These are phyloP conservation scores for Bettongia penicillata DNA, from an alignment of 2,113 vertebrate species.

Conservation along the genomic window DNA sequence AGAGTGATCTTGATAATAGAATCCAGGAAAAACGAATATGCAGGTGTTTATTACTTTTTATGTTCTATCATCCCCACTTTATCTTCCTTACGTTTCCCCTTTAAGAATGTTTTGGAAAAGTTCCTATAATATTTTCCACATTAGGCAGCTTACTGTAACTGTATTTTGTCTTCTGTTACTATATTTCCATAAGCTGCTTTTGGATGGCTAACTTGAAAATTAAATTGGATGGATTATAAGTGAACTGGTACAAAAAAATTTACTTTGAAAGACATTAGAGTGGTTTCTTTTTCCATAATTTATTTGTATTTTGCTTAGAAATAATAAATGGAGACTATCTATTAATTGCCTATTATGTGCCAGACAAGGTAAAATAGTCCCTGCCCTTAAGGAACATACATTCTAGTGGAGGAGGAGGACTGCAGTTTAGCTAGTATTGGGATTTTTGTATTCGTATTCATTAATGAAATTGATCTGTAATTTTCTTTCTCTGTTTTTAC, in stretches of 20 bases:
- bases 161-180: slow-evolving; percentile 52
- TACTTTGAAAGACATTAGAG: slow-evolving; percentile 23
- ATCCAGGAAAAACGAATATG: neutral
- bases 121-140: slow-evolving; percentile 45
- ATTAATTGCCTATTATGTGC: neutral
- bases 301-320: slow-evolving; percentile 22
- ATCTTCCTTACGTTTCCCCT: neutral
- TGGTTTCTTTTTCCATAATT: slow-evolving; percentile 21
- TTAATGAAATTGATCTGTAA: no score
- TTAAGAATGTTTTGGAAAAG: slow-evolving; percentile 61
- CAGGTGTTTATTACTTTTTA: neutral
- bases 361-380: neutral
- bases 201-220: slow-evolving; percentile 58
- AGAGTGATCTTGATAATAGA: neutral
- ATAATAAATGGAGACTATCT: neutral
- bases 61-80: neutral
- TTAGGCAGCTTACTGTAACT: slow-evolving; percentile 49
- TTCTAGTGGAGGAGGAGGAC: neutral
- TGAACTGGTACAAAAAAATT: slow-evolving; percentile 26
- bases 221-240: slow-evolving; percentile 24
- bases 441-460: no score
- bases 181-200: slow-evolving; percentile 65
- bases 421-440: neutral
- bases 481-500: no score
- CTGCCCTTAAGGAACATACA: neutral